A percentile compares a stretch with the other conserved stretches of the same genome.
These are phyloP conservation scores for Ptychadena robeensis DNA, from an alignment of 2,797 vertebrate species.

Conservation along the genomic window DNA sequence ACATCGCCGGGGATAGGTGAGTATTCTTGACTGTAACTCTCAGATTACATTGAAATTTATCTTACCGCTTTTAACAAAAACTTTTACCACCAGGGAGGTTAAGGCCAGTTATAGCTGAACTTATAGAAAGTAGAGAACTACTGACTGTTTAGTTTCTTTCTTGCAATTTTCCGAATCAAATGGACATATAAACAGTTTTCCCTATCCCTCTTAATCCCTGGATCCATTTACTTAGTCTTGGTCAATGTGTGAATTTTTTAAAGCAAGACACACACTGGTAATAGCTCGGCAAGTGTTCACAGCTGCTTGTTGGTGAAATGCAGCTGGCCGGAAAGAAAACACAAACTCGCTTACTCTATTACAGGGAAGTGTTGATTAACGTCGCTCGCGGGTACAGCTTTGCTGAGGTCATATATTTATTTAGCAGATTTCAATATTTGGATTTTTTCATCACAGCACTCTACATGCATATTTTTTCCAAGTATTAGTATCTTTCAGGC, in stretches of 20 bases:
- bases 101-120: not conserved
- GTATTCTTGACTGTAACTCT: no score
- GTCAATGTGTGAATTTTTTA: slow-evolving; percentile 46
- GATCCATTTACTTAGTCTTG: slow-evolving; percentile 37
- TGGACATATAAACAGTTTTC: slow-evolving; percentile 5
- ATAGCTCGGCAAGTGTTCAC: slow-evolving; percentile 22
- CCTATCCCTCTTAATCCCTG: slow-evolving; percentile 41
- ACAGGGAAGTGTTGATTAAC: slow-evolving; percentile 29
- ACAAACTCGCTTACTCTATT: slow-evolving; percentile 8
- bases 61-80: no score
- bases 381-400: not conserved
- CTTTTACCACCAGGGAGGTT: no score
- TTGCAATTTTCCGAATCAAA: slow-evolving; percentile 47
- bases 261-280: not conserved
- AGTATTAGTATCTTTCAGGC: not conserved
- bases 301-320: slow-evolving; percentile 29
- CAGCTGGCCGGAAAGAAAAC: slow-evolving; percentile 38
- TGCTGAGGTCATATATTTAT: slow-evolving; percentile 19
- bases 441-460: slow-evolving; percentile 6
- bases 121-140: not conserved
- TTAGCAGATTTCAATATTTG: slow-evolving; percentile 6
- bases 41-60: no score
- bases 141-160: slow-evolving; percentile 15
- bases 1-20: no score
- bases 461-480: not conserved